phyloP scores from a whole-genome alignment of 2,888 invertebrate species.

The Thecophora atra region DNA sequence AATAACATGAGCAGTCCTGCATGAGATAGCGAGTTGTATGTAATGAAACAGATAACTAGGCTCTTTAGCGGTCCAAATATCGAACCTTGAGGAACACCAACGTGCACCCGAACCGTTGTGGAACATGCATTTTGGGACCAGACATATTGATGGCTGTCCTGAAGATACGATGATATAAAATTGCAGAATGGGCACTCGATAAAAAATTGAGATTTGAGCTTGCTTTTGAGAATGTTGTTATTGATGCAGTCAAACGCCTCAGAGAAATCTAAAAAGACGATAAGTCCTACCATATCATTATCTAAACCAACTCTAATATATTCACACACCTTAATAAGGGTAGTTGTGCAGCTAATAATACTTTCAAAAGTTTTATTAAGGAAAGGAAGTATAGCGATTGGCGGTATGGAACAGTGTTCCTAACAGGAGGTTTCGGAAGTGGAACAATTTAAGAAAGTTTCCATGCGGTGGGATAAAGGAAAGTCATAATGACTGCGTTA shows the following conservation, averaged over 20 bases:
- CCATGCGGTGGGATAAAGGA: not conserved
- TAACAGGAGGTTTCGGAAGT: constrained; percentile 9
- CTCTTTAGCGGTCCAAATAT: constrained; percentile 9
- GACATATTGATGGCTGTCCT: constrained; percentile 11
- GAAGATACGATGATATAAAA: constrained; percentile 16
- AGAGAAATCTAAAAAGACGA: constrained; percentile 23
- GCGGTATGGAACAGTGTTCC: constrained; percentile 5
- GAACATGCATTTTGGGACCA: not conserved
- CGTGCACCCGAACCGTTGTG: not conserved
- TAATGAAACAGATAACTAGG: not conserved
- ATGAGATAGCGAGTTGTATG: not conserved
- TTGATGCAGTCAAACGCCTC: constrained; percentile 24
- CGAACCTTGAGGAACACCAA: constrained; percentile 25
- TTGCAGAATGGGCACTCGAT: not conserved
- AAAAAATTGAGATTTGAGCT: constrained; percentile 1
- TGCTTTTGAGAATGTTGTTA: not conserved
- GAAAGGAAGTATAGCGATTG: constrained; percentile 23
- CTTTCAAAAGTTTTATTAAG: constrained; percentile 17
- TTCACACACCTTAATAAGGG: constrained; percentile 15
- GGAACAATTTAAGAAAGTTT: constrained; percentile 25
- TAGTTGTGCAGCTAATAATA: constrained; percentile 20
- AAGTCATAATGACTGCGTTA: no score
- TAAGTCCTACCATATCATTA: constrained; percentile 24
- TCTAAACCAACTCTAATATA: constrained; percentile 23
- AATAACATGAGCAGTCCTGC: not conserved